A percentile compares a stretch with the other conserved stretches of the same genome.
These are phyloP conservation scores for Sylvietta virens DNA, from an alignment of 2,113 vertebrate species.

Conservation along the genomic window DNA sequence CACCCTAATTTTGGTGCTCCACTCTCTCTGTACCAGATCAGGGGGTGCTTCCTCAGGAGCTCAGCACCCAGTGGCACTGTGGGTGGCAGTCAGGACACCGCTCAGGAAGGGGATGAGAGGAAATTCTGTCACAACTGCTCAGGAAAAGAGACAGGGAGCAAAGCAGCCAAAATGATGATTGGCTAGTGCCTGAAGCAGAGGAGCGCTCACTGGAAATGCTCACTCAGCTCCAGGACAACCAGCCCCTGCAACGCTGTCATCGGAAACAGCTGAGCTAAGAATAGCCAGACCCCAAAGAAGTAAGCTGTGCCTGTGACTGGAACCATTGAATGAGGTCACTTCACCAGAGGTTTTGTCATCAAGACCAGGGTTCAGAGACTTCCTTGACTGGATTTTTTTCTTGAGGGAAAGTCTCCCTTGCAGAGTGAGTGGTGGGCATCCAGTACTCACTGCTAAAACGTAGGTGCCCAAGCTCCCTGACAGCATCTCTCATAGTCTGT, in stretches of 20 bases:
- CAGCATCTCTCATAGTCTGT: not conserved
- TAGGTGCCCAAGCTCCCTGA: rapidly evolving
- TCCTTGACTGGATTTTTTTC: not conserved
- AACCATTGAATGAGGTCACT: not conserved
- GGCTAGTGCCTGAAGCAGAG: not conserved
- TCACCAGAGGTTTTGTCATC: not conserved
- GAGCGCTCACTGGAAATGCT: not conserved
- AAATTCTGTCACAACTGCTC: not conserved
- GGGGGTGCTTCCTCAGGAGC: not conserved
- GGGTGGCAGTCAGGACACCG: not conserved
- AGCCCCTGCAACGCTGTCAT: not conserved
- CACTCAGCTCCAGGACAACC: not conserved
- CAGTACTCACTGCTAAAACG: not conserved
- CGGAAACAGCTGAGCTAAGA: not conserved
- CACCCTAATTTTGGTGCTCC: not conserved
- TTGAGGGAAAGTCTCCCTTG: not conserved
- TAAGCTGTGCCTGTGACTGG: not conserved
- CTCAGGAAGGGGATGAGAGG: not conserved
- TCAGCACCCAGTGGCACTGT: not conserved
- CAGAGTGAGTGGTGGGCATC: not conserved
- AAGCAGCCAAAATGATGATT: not conserved
- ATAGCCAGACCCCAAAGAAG: not conserved
- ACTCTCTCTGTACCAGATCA: not conserved
- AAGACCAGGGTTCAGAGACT: not conserved
- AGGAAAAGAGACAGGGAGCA: not conserved